Evolutionary conservation across 2,113 vertebrate genomes (phyloP).

Genomic region (Ranitomeya variabilis): DNA sequence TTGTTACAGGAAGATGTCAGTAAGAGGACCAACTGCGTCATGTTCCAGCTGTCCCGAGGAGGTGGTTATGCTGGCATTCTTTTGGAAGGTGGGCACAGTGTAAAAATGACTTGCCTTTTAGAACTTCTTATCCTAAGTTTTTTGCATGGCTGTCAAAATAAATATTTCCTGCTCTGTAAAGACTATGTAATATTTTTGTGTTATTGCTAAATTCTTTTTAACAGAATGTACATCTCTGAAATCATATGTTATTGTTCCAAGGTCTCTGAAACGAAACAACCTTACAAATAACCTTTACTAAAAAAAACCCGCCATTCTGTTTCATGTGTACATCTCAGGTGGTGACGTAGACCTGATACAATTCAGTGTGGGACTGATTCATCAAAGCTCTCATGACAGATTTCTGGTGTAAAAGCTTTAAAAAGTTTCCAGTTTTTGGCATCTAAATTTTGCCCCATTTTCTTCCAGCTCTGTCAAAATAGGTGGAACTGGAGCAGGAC

Average conservation of each 20-base stretch:
- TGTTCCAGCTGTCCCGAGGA: constrained; percentile 70
- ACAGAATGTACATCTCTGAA: too few relatives aligned
- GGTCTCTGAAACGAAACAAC: neutral
- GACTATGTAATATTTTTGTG: neutral
- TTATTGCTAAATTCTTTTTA: too few relatives aligned
- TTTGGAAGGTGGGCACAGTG: constrained; percentile 78
- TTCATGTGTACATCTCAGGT: too few relatives aligned
- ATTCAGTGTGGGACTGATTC: too few relatives aligned
- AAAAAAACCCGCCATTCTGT: too few relatives aligned
- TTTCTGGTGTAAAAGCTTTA: too few relatives aligned
- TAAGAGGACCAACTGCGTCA: constrained; percentile 72
- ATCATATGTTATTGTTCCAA: neutral
- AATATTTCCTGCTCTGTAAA: neutral
- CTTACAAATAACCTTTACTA: neutral
- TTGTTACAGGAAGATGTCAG: constrained; percentile 77
- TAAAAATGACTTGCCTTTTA: neutral
- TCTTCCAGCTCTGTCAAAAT: too few relatives aligned
- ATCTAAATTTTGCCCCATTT: too few relatives aligned
- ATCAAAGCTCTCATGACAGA: too few relatives aligned
- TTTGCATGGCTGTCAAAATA: neutral
- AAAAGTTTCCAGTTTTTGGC: too few relatives aligned
- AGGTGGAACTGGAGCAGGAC: too few relatives aligned
- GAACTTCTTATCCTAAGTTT: neutral
- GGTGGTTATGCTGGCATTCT: constrained; percentile 77
- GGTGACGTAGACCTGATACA: too few relatives aligned